These are phyloP conservation scores for Anhinga anhinga DNA, from an alignment of 2,113 vertebrate species.

Conservation along the genomic window DNA sequence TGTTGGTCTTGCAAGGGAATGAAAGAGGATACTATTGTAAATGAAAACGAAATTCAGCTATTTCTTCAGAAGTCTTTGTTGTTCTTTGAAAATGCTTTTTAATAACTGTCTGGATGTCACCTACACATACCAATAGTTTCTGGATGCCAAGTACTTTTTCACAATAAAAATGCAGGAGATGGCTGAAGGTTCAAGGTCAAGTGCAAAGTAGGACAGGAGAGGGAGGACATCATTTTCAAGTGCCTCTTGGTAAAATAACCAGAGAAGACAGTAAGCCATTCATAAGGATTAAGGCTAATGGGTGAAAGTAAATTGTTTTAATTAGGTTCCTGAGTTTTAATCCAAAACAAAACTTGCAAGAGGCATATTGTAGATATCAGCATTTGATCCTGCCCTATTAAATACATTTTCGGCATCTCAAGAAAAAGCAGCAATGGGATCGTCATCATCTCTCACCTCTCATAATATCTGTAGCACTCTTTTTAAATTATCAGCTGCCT, in stretches of 20 bases:
- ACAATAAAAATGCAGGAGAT: slow-evolving; percentile 40
- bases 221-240: slow-evolving; percentile 61
- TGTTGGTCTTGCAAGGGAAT: not conserved
- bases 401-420: slow-evolving; percentile 42
- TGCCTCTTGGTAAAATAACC: slow-evolving; percentile 68
- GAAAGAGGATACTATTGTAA: not conserved
- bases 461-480: slow-evolving; percentile 60
- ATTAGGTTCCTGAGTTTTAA: slow-evolving; percentile 72
- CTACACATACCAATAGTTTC: not conserved
- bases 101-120: not conserved
- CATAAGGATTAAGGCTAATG: slow-evolving; percentile 69
- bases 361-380: slow-evolving; percentile 42
- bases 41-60: not conserved
- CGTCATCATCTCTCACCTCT: slow-evolving; percentile 60
- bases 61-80: not conserved
- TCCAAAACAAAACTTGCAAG: slow-evolving; percentile 64
- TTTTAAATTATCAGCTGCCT: slow-evolving; percentile 63
- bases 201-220: slow-evolving; percentile 64
- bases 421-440: slow-evolving; percentile 50
- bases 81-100: not conserved
- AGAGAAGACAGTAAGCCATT: slow-evolving; percentile 64
- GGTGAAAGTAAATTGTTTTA: slow-evolving; percentile 70
- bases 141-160: not conserved
- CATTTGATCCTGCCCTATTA: slow-evolving; percentile 44
- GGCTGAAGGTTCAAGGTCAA: slow-evolving; percentile 60